phyloP scores from a whole-genome alignment of 2,113 vertebrate genomes.

The Boulengeromyrus knoepffleri region DNA sequence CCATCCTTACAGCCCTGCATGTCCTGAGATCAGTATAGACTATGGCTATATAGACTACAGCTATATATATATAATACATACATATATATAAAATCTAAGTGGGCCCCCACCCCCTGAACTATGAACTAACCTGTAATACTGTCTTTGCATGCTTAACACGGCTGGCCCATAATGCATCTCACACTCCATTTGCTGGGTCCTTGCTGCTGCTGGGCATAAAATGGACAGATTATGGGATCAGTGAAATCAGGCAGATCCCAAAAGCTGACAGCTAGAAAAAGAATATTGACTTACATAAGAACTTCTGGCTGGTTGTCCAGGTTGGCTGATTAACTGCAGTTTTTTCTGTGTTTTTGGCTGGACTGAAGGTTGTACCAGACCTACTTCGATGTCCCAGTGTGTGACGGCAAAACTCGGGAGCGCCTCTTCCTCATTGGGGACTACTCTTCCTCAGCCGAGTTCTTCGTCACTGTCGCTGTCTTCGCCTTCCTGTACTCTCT shows the following conservation, averaged over 20 bases:
- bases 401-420: conserved; percentile 76
- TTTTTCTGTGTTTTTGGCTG: conserved; percentile 9
- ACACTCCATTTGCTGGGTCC: background rate
- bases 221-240: background rate
- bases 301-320: background rate
- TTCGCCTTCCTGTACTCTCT: conserved; percentile 94
- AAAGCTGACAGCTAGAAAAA: background rate
- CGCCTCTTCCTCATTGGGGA: conserved; percentile 81
- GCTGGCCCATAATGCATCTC: background rate
- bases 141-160: background rate
- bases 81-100: background rate
- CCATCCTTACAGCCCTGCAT: too few species aligned
- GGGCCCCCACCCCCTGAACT: background rate
- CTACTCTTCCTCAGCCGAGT: conserved; percentile 93
- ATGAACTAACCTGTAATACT: background rate
- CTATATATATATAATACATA: background rate
- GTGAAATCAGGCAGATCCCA: background rate
- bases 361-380: conserved; percentile 81
- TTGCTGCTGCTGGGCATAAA: background rate
- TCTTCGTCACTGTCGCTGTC: conserved; percentile 93
- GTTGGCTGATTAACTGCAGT: background rate
- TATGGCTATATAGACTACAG: background rate
- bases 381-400: conserved; percentile 82
- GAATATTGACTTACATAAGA: background rate
- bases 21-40: too few species aligned